A percentile compares a stretch with the other conserved stretches of the same genome.
Conservation (phyloP, 2,797 vertebrate species). For the Chaetodon trifasciatus region DNA sequence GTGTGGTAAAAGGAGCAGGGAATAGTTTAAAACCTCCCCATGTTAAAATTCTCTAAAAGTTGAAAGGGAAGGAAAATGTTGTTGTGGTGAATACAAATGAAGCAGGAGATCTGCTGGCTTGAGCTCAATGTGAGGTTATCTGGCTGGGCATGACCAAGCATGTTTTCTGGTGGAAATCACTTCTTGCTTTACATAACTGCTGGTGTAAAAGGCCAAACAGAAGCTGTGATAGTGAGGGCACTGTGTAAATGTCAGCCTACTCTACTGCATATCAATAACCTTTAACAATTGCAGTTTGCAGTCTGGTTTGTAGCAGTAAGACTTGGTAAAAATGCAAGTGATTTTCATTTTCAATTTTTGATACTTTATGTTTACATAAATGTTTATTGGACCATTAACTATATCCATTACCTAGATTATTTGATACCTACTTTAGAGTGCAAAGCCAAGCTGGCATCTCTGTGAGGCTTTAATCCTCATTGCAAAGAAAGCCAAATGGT, state of each 20-base stretch:
- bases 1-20: background rate
- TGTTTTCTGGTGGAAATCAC: slow-evolving; percentile 59
- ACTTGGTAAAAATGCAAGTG: background rate
- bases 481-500: background rate
- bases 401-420: background rate
- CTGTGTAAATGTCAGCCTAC: slow-evolving; percentile 67
- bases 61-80: slow-evolving; percentile 23
- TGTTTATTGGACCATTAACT: background rate
- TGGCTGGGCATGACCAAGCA: slow-evolving; percentile 53
- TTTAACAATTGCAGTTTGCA: slow-evolving; percentile 35
- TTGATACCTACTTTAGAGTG: background rate
- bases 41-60: slow-evolving; percentile 8
- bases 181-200: slow-evolving; percentile 60
- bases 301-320: background rate
- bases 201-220: slow-evolving; percentile 61
- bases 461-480: background rate
- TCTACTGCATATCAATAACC: slow-evolving; percentile 67
- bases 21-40: background rate
- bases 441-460: background rate
- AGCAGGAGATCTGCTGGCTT: slow-evolving; percentile 16
- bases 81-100: slow-evolving; percentile 31
- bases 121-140: slow-evolving; percentile 41
- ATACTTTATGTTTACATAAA: background rate
- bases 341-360: slow-evolving; percentile 10
- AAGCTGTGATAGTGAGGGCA: slow-evolving; percentile 46